Evolutionary conservation across 2,888 invertebrate genomes (phyloP).

Genomic region (Ectobius pallidus): DNA sequence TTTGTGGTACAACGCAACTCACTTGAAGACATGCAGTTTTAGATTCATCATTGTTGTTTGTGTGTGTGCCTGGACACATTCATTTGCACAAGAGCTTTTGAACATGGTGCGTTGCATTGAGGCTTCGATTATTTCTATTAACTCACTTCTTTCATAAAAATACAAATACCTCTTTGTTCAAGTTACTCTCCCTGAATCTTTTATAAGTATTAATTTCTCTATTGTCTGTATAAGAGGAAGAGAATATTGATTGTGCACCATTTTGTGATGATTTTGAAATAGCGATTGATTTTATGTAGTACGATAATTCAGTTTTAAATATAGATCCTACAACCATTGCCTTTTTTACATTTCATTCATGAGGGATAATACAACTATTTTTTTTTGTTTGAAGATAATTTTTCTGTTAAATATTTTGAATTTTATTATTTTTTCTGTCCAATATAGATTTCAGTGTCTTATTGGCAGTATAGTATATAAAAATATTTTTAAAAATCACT

Average conservation of each 20-base stretch:
- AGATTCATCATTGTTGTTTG: not conserved
- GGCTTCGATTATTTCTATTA: constrained; percentile 11
- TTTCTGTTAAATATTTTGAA: too few relatives aligned
- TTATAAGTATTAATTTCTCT: constrained; percentile 1
- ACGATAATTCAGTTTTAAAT: not conserved
- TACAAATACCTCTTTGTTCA: not conserved
- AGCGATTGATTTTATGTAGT: not conserved
- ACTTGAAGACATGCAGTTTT: constrained; percentile 17
- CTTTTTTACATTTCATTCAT: not conserved
- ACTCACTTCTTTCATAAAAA: not conserved
- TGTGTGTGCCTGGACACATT: not conserved
- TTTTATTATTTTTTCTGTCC: not conserved
- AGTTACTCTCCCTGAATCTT: not conserved
- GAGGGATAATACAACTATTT: not conserved
- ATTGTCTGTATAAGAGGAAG: constrained; percentile 4
- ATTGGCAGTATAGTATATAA: not conserved
- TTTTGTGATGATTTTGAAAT: not conserved
- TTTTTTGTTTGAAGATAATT: too few relatives aligned
- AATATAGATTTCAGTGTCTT: too few relatives aligned
- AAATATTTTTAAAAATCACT: too few relatives aligned
- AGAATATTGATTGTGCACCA: not conserved
- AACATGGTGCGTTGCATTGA: constrained; percentile 14
- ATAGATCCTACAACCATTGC: not conserved
- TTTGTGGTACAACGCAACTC: constrained; percentile 48
- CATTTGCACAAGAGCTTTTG: not conserved